phyloP scores from a whole-genome alignment of 2,113 vertebrate genomes.

The Gavialis gangeticus region DNA sequence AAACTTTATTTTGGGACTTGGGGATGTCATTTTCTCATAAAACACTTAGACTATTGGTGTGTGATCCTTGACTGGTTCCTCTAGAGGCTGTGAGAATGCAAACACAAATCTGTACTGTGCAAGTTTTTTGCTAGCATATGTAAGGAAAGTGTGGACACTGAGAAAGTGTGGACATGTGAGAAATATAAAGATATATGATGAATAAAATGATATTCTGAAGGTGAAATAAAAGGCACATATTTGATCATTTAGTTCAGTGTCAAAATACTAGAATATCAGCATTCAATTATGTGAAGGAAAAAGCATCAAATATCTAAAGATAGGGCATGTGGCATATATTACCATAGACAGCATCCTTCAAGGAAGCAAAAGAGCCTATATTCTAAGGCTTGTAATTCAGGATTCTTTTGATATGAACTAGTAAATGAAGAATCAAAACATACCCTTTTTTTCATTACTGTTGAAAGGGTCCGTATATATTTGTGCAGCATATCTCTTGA shows the following conservation, averaged over 20 bases:
- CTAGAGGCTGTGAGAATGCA: neutral
- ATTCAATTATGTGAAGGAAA: neutral
- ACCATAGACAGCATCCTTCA: neutral
- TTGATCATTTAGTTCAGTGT: neutral
- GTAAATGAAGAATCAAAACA: conserved; percentile 46
- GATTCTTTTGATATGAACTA: conserved; percentile 29
- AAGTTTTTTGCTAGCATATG: neutral
- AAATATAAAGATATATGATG: neutral
- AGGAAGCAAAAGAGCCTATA: neutral
- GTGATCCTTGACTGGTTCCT: neutral
- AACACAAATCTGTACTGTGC: neutral
- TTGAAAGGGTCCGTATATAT: conserved; percentile 15
- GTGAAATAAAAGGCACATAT: neutral
- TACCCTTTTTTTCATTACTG: conserved; percentile 16
- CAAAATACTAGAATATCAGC: neutral
- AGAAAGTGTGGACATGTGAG: neutral
- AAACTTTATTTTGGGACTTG: neutral
- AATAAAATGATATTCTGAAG: neutral
- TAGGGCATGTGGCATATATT: conserved; percentile 6
- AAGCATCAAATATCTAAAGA: neutral
- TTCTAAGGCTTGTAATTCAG: neutral
- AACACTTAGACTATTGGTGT: neutral
- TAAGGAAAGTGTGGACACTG: neutral
- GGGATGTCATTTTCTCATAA: neutral
- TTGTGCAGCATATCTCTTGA: neutral